Conservation (phyloP, 2,113 vertebrate species). For the Lophius piscatorius region DNA sequence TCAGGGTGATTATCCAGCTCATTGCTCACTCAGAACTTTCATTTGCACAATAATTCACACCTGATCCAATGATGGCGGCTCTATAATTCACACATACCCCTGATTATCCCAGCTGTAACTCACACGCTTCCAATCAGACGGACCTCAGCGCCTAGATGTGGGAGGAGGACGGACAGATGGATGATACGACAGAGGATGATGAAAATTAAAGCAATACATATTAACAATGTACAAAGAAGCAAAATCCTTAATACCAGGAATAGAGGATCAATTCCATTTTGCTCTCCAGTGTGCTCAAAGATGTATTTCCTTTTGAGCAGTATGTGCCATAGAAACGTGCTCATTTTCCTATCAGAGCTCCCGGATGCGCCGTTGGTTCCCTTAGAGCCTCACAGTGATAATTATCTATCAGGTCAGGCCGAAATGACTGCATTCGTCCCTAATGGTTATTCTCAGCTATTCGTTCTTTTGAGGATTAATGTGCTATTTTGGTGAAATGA, state of each 20-base stretch:
- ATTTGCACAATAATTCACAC: conserved; percentile 71
- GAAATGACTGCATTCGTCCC: conserved; percentile 59
- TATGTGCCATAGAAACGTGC: conserved; percentile 32
- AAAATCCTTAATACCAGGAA: no score
- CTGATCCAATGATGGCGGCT: conserved; percentile 48
- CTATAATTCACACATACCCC: conserved; percentile 59
- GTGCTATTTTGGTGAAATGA: conserved; percentile 13
- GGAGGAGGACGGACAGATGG: conserved; percentile 17
- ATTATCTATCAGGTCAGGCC: conserved; percentile 61
- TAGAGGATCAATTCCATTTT: conserved; percentile 19
- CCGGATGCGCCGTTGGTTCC: conserved; percentile 8
- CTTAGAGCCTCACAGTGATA: conserved; percentile 44
- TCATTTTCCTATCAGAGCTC: conserved; percentile 44
- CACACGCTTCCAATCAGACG: conserved; percentile 60
- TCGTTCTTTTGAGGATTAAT: conserved; percentile 49
- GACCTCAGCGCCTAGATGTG: conserved; percentile 34
- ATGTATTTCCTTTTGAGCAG: conserved; percentile 6
- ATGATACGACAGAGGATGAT: no score
- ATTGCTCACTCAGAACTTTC: conserved; percentile 74
- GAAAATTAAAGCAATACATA: no score
- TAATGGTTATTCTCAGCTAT: conserved; percentile 51
- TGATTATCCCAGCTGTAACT: conserved; percentile 68
- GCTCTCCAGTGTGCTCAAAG: conserved; percentile 11
- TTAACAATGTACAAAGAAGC: no score
- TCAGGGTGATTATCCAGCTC: conserved; percentile 72